Conservation (phyloP, 2,113 vertebrate genomes). For the Ophthalmotilapia sp. region DNA sequence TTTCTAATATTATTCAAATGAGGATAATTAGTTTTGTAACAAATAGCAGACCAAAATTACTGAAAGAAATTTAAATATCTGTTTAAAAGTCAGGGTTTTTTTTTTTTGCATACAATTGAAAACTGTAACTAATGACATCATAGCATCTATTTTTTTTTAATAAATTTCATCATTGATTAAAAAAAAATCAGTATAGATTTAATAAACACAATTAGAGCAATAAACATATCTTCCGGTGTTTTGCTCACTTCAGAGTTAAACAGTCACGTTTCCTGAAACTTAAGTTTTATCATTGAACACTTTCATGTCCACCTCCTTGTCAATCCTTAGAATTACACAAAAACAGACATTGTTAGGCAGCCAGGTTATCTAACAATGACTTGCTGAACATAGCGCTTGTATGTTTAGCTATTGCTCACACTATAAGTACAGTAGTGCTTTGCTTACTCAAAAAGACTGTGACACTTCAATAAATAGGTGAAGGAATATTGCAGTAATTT, state of each 20-base stretch:
- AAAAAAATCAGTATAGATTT: not conserved
- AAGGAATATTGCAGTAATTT: not conserved
- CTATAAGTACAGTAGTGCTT: not conserved
- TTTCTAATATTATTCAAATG: not conserved
- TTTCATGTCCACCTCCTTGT: not conserved
- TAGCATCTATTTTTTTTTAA: rapidly evolving
- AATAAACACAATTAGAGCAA: rapidly evolving
- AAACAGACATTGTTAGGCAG: not conserved
- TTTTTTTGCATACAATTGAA: not conserved
- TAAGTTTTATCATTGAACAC: not conserved
- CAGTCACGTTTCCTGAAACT: rapidly evolving
- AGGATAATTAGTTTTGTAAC: not conserved
- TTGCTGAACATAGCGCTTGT: not conserved
- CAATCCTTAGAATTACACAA: not conserved
- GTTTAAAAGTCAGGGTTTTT: not conserved
- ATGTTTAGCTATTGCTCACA: not conserved
- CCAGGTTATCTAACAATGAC: not conserved
- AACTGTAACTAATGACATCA: not conserved
- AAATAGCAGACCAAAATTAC: not conserved
- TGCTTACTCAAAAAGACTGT: not conserved
- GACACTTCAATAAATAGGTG: not conserved
- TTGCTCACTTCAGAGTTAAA: not conserved
- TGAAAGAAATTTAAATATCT: not conserved
- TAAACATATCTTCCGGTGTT: not conserved
- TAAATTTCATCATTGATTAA: not conserved